Evolutionary conservation across 2,797 vertebrate genomes (phyloP).

Genomic region (Channa striata): DNA sequence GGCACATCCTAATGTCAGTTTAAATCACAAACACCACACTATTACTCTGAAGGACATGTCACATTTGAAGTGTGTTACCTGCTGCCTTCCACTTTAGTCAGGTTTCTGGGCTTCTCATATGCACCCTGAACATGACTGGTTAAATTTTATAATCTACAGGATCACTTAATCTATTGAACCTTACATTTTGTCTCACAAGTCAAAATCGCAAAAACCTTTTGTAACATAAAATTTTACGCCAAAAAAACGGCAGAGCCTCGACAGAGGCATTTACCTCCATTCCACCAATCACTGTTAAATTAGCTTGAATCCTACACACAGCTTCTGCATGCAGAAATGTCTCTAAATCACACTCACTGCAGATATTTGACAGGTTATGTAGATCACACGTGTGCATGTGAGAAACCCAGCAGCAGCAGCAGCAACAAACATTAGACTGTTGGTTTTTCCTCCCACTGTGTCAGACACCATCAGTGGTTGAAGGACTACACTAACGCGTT

Average conservation of each 20-base stretch:
- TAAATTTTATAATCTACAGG: slow-evolving; percentile 12
- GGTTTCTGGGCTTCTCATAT: slow-evolving; percentile 43
- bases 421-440: slow-evolving; percentile 5
- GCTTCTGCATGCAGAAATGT: slow-evolving; percentile 10
- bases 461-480: slow-evolving; percentile 7
- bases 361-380: slow-evolving; percentile 27
- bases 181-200: not conserved
- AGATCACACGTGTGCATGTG: slow-evolving; percentile 13
- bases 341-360: slow-evolving; percentile 16
- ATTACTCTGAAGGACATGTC: slow-evolving; percentile 14
- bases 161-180: slow-evolving; percentile 7
- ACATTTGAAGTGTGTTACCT: slow-evolving; percentile 6
- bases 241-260: slow-evolving; percentile 1
- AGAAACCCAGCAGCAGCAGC: slow-evolving; percentile 34
- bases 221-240: not conserved
- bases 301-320: slow-evolving; percentile 2
- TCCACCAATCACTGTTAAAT: slow-evolving; percentile 4
- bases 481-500: not conserved
- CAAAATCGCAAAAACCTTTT: not conserved
- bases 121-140: slow-evolving; percentile 9
- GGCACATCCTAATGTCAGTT: slow-evolving; percentile 20
- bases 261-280: not conserved
- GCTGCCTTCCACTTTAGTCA: not conserved
- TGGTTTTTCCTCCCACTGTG: no score
- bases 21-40: no score